These are phyloP conservation scores for Phalanger gymnotis DNA, from an alignment of 2,797 vertebrate genomes.

Conservation along the genomic window DNA sequence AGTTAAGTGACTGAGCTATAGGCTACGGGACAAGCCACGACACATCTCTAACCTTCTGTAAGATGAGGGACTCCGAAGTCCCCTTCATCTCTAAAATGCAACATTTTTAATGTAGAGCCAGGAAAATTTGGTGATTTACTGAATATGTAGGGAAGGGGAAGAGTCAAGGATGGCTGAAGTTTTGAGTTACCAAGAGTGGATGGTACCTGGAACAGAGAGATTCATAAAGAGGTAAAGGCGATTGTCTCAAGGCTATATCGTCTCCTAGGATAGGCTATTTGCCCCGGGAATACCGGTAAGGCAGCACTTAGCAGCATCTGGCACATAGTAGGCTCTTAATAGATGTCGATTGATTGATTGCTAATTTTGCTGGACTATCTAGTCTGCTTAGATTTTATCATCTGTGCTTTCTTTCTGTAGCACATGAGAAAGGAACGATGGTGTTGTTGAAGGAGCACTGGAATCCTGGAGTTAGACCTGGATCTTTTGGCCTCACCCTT, in stretches of 20 bases:
- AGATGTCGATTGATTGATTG: not conserved
- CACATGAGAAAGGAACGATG: not conserved
- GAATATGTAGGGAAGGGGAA: not conserved
- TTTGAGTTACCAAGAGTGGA: not conserved
- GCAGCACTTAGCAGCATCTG: not conserved
- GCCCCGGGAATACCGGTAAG: not conserved
- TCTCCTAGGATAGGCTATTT: not conserved
- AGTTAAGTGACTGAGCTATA: not conserved
- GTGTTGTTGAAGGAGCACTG: not conserved
- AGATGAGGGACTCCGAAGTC: not conserved
- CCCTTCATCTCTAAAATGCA: not conserved
- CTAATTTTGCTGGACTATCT: not conserved
- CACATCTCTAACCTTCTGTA: not conserved
- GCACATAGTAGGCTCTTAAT: not conserved
- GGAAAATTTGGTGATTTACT: not conserved
- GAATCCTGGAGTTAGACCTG: too few species aligned
- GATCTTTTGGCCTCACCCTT: not conserved
- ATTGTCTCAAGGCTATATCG: not conserved
- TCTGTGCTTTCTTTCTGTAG: not conserved
- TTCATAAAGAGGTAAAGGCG: not conserved
- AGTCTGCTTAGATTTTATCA: not conserved
- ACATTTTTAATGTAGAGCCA: not conserved
- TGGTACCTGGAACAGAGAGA: not conserved
- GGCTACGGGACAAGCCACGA: not conserved
- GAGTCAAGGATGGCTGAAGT: not conserved